phyloP scores from a whole-genome alignment of 2,113 vertebrate species.

The Gallinago undulata region DNA sequence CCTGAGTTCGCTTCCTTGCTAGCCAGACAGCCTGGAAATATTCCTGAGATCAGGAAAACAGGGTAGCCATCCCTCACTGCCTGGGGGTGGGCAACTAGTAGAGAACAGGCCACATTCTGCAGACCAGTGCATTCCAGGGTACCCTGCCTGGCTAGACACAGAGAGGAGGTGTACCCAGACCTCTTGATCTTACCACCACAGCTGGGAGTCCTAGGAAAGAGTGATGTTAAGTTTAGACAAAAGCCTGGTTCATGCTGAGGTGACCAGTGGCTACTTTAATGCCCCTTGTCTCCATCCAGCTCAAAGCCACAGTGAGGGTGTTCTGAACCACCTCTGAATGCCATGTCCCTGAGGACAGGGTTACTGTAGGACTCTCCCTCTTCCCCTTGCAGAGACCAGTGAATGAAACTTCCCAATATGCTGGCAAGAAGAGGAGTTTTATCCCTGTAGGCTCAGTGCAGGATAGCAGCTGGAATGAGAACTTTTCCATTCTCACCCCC shows the following conservation, averaged over 20 bases:
- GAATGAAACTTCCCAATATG: neutral
- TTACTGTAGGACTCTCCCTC: neutral
- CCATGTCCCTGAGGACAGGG: fast-evolving
- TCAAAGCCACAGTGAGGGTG: neutral
- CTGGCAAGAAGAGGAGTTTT: neutral
- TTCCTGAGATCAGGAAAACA: neutral
- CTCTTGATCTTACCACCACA: neutral
- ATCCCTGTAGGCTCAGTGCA: neutral
- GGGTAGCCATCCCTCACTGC: neutral
- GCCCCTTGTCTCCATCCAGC: neutral
- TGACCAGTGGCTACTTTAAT: neutral
- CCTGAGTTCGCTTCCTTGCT: neutral
- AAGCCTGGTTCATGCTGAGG: neutral
- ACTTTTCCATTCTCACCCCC: constrained; percentile 61
- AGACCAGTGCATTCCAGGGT: neutral
- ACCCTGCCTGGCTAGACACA: neutral
- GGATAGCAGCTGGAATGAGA: constrained; percentile 42
- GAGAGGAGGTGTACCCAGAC: neutral
- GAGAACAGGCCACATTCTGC: neutral
- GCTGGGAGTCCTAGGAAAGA: neutral
- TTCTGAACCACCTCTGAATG: fast-evolving
- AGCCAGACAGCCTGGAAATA: neutral
- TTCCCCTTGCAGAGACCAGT: neutral
- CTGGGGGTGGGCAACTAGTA: neutral
- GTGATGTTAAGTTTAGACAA: fast-evolving